Conservation (phyloP, 2,113 vertebrate species). For the Mesembrinibis cayennensis region DNA sequence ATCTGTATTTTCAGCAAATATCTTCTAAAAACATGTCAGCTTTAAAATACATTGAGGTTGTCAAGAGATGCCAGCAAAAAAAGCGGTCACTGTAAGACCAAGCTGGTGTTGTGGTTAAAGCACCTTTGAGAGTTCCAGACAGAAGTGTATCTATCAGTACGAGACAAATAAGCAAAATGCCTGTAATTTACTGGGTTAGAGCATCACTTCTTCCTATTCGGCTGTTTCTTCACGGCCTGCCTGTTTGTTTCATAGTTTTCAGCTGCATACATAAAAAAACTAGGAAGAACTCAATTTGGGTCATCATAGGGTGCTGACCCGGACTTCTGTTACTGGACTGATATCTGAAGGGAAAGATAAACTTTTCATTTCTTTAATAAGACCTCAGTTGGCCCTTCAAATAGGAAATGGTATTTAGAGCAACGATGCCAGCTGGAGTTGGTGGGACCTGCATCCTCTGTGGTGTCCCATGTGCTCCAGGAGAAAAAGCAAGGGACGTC, state of each 20-base stretch:
- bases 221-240: neutral
- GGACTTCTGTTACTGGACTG: neutral
- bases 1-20: neutral
- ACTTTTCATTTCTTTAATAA: neutral
- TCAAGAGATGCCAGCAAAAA: neutral
- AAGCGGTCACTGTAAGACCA: neutral
- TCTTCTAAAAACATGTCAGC: neutral
- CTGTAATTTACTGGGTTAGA: neutral
- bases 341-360: neutral
- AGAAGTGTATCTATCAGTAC: neutral
- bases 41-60: neutral
- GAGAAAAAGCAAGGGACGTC: neutral
- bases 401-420: neutral
- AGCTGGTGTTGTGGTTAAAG: neutral
- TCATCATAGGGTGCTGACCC: neutral
- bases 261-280: neutral
- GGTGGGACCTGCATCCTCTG: neutral
- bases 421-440: neutral
- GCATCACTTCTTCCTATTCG: neutral
- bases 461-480: neutral
- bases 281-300: neutral
- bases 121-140: neutral
- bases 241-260: neutral
- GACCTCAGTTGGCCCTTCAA: neutral
- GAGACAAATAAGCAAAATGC: neutral